These are phyloP conservation scores for Drosophila ochracea DNA, from an alignment of 2,888 invertebrate species.

Conservation along the genomic window DNA sequence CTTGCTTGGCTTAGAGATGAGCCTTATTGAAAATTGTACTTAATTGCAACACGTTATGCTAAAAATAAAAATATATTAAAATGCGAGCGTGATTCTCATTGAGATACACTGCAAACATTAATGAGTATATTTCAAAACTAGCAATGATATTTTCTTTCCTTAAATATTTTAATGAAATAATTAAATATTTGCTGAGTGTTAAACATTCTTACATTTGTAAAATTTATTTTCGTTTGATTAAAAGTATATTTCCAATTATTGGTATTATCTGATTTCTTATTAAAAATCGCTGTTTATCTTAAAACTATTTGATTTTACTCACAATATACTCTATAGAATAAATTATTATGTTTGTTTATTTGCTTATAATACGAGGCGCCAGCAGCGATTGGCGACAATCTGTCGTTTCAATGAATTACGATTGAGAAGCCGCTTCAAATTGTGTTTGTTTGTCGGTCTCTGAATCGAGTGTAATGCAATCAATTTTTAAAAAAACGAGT, in stretches of 20 bases:
- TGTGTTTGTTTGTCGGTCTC: constrained; percentile 18
- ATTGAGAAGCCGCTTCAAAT: constrained; percentile 20
- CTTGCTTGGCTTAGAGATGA: constrained; percentile 37
- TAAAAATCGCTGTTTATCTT: too few relatives aligned
- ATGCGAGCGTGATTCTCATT: constrained; percentile 21
- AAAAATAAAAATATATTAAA: constrained; percentile 19
- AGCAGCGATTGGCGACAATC: constrained; percentile 49
- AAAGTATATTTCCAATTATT: background rate
- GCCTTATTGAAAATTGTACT: constrained; percentile 46
- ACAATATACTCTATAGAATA: background rate
- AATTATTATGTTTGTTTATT: constrained; percentile 5
- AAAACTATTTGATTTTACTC: background rate
- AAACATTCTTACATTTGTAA: background rate
- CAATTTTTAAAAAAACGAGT: constrained; percentile 6
- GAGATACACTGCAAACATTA: background rate
- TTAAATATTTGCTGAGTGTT: background rate
- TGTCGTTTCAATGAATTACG: constrained; percentile 36
- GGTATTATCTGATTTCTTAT: background rate
- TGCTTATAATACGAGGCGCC: constrained; percentile 58
- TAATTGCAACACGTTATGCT: constrained; percentile 54
- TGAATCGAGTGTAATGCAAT: constrained; percentile 33
- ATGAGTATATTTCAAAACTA: background rate
- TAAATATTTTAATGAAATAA: background rate
- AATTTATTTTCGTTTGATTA: background rate
- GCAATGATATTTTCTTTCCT: background rate